Base-by-base conservation (phyloP, 2,113 vertebrate species). In the Oreotragus oreotragus region DNA sequence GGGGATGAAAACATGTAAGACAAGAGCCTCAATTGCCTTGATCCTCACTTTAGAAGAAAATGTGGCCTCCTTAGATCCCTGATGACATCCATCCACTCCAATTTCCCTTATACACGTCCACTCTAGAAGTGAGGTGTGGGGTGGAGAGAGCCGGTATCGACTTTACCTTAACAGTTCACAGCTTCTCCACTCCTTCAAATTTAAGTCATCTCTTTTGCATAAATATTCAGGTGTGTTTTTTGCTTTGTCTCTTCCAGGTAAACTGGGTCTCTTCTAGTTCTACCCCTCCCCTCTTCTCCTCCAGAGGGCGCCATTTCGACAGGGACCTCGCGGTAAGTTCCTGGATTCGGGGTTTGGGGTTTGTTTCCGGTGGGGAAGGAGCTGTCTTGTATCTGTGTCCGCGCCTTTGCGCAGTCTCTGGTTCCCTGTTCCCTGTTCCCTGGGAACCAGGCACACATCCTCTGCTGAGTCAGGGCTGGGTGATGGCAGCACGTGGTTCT, bases 121-220 rank as follows among this genome's bases (percentile, higher is more conserved):
- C 7, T 9, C 12, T 3, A 4, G 25, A 21, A 10, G 39, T 19
- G 17, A 83, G n/a, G 10, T 39, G 17, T 28, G 3, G 3, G 0
- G 36, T 51, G 16, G 28, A 33, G 28, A 9, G 1, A 27, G 4
- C 6, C 7, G 5, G 14, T 6, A 47, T n/a, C 0, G 0, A 12
- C 11, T 91, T 53, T 58, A 87, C 64, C 23, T 55, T 83, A 47
- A 28, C 64, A 27, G n/a, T 27, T 55, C 19, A 28, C 27, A n/a
- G 60, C n/a, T 55, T 83, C 25, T 57, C 25, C 62, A 28, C 1
- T 7, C 13, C 43, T 66, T n/a, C 53, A 30, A 45, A 19, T 57
- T 62, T 23, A 13, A 49, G 8, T 23, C 2, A 25, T 17, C 13
- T 53, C 45, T 88, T 91, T 45, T 5, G 23, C 12, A 30, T 80